Base-by-base conservation (phyloP, 2,113 vertebrate species). In the Caretta caretta region DNA sequence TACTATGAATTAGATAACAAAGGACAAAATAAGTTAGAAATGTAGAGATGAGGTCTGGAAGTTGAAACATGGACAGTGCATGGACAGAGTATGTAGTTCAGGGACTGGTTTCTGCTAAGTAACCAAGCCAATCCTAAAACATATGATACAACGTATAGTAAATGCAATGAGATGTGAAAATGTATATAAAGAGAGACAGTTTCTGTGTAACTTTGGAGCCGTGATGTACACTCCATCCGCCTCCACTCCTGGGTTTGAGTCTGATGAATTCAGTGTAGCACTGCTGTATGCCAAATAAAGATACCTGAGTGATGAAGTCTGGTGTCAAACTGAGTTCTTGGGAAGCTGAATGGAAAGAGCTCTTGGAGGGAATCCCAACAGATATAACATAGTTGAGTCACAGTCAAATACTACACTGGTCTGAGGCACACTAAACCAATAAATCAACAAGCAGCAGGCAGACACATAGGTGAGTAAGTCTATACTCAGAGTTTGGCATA, bases 341-440 rank as follows among this genome's bases (percentile, higher is more conserved):
- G 62, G 31, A n/a, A n/a, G 62, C 62, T 14, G 35, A 69, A 14
- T 17, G 16, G 35, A 65, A 69, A 69, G 35, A 19, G 8, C 16
- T 19, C 35, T 35, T 8, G 17, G 3, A 13, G 11, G 12, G 57
- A 35, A 65, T 35, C 14, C 13, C 62, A 65, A 17, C 62, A 19
- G 57, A 59, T 59, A 35, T 72, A 35, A 38, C n/a, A 0, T 1
- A 3, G 1, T n/a, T n/a, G n/a, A 84, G 48, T 46, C 57, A 19
- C 50, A 72, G 17, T 24, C 65, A 84, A 79, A 24, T 14, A 8
- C 62, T 16, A 51, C 11, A 2, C 5, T 20, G 85, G 56, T 46
- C 10, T 2, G 3, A 12, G 31, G 4, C 49, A 90, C 16, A 16
- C 0, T 50, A n/a, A 92, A 7, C 24, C 25, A 22, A 0, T 1